Evolutionary conservation across 2,888 invertebrate genomes (phyloP), one percentile per base, ranked within the genome.

Genomic region (Euplagia quadripunctaria): DNA sequence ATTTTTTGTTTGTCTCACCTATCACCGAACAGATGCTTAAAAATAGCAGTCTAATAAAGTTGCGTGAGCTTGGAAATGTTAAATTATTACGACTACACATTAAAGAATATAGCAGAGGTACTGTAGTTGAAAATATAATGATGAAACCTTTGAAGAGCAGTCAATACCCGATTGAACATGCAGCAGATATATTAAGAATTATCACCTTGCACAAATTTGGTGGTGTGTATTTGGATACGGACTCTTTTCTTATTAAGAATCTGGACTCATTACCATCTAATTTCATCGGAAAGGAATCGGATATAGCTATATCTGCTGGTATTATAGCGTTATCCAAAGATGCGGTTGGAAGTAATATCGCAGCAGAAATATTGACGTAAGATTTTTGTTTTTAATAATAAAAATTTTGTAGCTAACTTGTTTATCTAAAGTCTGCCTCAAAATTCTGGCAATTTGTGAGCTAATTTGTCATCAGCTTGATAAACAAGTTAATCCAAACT

Each of bases 1-100:
- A 96, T 79, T 84, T 97, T 1, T 82, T 88, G 6, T 84, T 88
- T 67, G 81, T 74, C 1, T 76, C 80, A 1, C 85, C 88, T 0
- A 75, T 88, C 31, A 73, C 63, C 7, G 68, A 82, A 1, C 17
- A 65, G 0, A 74, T 73, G 17, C 61, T 84, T 0, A 64, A 64
- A 20, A 73, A 11, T 0, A 79, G 80, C 46, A 75, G 73, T 31
- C 63, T 86, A 1, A 42, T 41, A 1, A 75, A 77, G 17, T 75
- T 86, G 0, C 55, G 65, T 8, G 42, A 76, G 16, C 82, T 79
- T 20, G 49, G 64, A 0, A 86, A 86, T 42, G 43, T 86, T 0
- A 79, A 75, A 8, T 7, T 82, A 8, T 77, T 73, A 9, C 72
- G 87, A 65, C 43, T 86, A 41, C 75, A 82, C 12, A 66, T 71